Evolutionary conservation across 2,888 invertebrate genomes (phyloP), one percentile per base, ranked within the genome.

Genomic region (Philereme vetulata): DNA sequence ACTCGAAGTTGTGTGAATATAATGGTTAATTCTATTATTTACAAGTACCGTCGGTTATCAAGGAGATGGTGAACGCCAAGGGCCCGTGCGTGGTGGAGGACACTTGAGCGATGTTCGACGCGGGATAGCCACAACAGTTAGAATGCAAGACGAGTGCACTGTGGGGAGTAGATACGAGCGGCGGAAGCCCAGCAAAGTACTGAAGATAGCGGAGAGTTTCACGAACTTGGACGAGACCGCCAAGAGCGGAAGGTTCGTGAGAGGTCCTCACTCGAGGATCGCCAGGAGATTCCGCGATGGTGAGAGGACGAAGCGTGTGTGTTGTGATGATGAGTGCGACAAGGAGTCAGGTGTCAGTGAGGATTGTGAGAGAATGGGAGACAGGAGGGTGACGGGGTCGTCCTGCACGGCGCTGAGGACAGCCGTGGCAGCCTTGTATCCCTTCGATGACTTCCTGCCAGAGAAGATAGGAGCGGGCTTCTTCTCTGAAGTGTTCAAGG

Each of bases 401-500:
- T 98, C 98, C 4, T 98, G 97, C 86, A 96, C 96, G 75, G 98
- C 98, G 45, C 93, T 98, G 54, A 95, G 96, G 80, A 97, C 97
- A 75, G 98, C 98, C 50, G 98, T 98, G 57, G 96, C 98, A 51
- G 96, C 97, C 46, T 93, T 99, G 55, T 97, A 98, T 83, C 95
- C 98, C 47, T 95, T 98, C 72, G 98, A 98, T 90, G 98, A 99
- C 93, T 98, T 99, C 89, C 94, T 95, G 71, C 94, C 96, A 84
- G 98, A 98, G 89, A 97, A 97, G 90, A 97, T 99, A 78, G 99
- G 98, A 50, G 94, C 96, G 52, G 99, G 99, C 67, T 99, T 99
- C 93, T 99, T 98, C 93, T 98, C 98, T 4, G 98, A 98, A 93
- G 98, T 99, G 66, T 98, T 97, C 92, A 98, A 98, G 96, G 99